Conservation (phyloP, 2,888 invertebrate genomes). For the Cephus nigrinus region DNA sequence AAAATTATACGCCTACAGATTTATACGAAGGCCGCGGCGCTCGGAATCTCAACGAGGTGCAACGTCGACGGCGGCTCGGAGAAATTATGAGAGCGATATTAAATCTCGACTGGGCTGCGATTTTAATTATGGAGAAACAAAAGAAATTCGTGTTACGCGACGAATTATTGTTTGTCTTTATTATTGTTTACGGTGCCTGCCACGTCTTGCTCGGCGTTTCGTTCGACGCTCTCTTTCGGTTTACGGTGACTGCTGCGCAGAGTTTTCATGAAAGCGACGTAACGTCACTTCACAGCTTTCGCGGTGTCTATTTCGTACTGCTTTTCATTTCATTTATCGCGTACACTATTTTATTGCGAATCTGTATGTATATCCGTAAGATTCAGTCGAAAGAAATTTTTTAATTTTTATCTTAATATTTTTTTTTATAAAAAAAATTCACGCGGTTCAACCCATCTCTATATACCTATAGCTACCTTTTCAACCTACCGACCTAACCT, state of each 20-base stretch:
- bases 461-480: too few species aligned
- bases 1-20: conserved; percentile 53
- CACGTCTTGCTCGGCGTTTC: neutral
- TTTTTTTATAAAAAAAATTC: too few species aligned
- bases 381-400: too few species aligned
- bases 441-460: too few species aligned
- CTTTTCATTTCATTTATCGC: too few species aligned
- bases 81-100: conserved; percentile 54
- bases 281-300: too few species aligned
- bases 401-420: neutral
- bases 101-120: conserved; percentile 51
- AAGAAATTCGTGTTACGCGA: conserved; percentile 24
- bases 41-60: conserved; percentile 45
- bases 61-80: conserved; percentile 25
- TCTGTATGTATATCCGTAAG: neutral
- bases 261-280: too few species aligned
- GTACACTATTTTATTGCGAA: too few species aligned
- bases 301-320: too few species aligned
- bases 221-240: neutral
- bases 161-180: conserved; percentile 36
- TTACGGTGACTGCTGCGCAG: neutral
- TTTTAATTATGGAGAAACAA: conserved; percentile 56
- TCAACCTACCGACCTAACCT: neutral
- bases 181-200: conserved; percentile 25
- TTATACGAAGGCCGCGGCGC: conserved; percentile 43